These are phyloP conservation scores for Parthenolecanium corni DNA, from an alignment of 2,888 invertebrate genomes.

Conservation along the genomic window DNA sequence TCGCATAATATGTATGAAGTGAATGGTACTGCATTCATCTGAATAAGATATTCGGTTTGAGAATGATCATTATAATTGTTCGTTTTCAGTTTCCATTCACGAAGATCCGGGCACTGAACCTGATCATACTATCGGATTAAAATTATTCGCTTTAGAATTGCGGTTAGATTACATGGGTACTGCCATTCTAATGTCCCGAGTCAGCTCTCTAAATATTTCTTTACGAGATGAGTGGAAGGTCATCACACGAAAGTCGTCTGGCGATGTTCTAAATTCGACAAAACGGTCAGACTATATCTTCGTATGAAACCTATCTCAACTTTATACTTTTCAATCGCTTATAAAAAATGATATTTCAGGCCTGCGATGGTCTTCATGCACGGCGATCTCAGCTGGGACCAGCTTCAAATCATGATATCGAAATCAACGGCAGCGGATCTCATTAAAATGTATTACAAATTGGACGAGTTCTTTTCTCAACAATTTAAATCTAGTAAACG, in stretches of 20 bases:
- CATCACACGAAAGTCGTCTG: conserved; percentile 28
- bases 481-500: conserved; percentile 93
- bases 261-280: conserved; percentile 20
- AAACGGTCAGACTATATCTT: conserved; percentile 15
- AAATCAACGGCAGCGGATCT: conserved; percentile 94
- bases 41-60: too few species aligned
- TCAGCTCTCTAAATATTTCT: conserved; percentile 67
- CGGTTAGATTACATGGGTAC: conserved; percentile 97
- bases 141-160: conserved; percentile 73
- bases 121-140: conserved; percentile 66
- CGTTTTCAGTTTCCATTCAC: conserved; percentile 59
- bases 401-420: conserved; percentile 90
- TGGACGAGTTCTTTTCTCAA: conserved; percentile 95
- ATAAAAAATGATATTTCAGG: conserved; percentile 39
- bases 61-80: too few species aligned
- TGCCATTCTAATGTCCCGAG: conserved; percentile 81
- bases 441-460: conserved; percentile 88
- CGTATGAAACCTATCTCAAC: too few species aligned
- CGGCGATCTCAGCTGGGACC: conserved; percentile 88
- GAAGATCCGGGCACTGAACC: conserved; percentile 86
- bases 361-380: conserved; percentile 85
- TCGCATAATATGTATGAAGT: not conserved
- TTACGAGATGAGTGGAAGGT: conserved; percentile 82
- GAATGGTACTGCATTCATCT: too few species aligned
- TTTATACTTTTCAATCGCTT: too few species aligned